Conservation (phyloP, 2,797 vertebrate species). For the Cheirogaleus major region DNA sequence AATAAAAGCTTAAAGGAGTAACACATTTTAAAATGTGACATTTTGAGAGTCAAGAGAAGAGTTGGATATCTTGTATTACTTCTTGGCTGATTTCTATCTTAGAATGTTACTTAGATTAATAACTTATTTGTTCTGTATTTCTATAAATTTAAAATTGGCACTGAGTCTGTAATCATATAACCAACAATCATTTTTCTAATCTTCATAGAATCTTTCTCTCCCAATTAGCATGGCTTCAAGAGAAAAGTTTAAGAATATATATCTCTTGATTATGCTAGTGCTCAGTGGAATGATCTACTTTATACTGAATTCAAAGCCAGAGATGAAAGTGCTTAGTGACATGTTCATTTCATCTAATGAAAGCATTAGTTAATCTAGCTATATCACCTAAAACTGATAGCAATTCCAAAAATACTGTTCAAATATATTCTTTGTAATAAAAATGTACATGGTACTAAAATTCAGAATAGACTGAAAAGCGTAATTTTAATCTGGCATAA, state of each 20-base stretch:
- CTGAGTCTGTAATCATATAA: not conserved
- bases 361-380: not conserved
- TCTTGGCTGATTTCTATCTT: not conserved
- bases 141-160: not conserved
- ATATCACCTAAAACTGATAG: not conserved
- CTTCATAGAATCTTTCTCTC: not conserved
- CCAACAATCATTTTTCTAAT: not conserved
- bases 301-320: not conserved
- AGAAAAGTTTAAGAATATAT: not conserved
- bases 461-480: not conserved
- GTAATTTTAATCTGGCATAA: not conserved
- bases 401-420: not conserved
- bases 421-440: not conserved
- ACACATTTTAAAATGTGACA: not conserved
- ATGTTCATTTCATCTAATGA: not conserved
- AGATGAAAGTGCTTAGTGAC: not conserved
- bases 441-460: not conserved
- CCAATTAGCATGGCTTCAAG: not conserved
- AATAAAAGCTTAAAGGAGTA: not conserved
- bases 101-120: not conserved
- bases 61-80: not conserved
- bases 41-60: not conserved
- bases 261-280: not conserved
- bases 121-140: not conserved
- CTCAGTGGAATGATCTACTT: not conserved